A percentile compares a stretch with the other conserved stretches of the same genome.
These are phyloP conservation scores for Ceyx cyanopectus DNA, from an alignment of 2,113 vertebrate species.

Conservation along the genomic window DNA sequence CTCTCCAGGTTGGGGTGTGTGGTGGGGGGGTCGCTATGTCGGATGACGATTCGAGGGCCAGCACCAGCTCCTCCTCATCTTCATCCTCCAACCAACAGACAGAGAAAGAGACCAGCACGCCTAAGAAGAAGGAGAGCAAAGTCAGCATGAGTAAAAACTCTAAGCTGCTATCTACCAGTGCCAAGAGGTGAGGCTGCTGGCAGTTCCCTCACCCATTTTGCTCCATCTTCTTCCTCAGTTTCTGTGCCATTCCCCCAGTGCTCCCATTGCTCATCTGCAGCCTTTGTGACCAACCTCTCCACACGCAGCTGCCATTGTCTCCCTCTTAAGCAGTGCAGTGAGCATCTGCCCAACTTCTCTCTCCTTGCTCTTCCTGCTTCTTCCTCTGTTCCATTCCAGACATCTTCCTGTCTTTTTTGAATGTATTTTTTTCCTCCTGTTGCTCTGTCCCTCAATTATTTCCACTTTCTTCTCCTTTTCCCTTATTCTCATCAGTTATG, in stretches of 20 bases:
- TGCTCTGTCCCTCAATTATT: background rate
- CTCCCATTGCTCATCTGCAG: background rate
- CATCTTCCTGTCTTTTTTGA: background rate
- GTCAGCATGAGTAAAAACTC: slow-evolving; percentile 98
- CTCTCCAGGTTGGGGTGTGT: slow-evolving; percentile 80
- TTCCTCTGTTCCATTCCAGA: background rate
- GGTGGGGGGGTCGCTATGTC: slow-evolving; percentile 92
- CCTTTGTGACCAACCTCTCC: background rate
- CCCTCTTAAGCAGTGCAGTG: background rate
- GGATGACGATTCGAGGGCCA: slow-evolving; percentile 98
- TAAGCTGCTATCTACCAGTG: slow-evolving; percentile 96
- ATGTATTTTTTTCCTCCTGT: background rate
- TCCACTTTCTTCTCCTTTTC: background rate
- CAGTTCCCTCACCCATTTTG: background rate
- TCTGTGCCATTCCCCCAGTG: background rate
- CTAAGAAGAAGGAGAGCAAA: slow-evolving; percentile 95
- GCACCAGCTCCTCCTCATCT: slow-evolving; percentile 93
- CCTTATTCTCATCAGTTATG: background rate
- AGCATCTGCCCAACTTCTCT: background rate
- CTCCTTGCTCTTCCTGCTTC: background rate
- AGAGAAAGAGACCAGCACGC: slow-evolving; percentile 83
- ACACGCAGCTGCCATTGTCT: background rate
- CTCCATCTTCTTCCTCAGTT: background rate
- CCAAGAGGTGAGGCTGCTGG: slow-evolving; percentile 87
- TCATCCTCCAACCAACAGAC: slow-evolving; percentile 89